Conservation (phyloP, 2,113 vertebrate species). For the Rhinichthys klamathensis region DNA sequence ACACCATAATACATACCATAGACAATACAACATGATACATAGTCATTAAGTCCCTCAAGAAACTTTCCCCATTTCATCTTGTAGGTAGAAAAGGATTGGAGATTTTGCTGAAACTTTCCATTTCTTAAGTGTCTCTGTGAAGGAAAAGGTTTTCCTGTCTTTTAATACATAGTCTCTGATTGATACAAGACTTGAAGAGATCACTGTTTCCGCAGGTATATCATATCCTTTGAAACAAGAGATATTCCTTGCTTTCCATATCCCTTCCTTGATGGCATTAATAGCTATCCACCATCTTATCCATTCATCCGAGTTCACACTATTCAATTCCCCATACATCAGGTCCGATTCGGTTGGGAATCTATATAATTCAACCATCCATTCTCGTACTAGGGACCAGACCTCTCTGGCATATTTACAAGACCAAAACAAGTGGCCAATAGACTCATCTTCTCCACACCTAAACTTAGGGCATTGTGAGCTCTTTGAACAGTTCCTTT, state of each 20-base stretch:
- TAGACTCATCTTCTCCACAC: not conserved
- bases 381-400: not conserved
- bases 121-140: no score
- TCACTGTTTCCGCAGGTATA: not conserved
- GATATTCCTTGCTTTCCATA: not conserved
- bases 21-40: no score
- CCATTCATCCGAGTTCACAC: not conserved
- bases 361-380: not conserved
- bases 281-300: not conserved
- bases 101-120: no score
- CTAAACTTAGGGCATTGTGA: not conserved
- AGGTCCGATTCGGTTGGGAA: not conserved
- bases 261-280: not conserved
- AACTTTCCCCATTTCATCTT: no score
- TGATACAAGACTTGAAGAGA: not conserved
- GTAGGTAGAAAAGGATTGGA: no score
- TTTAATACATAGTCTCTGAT: not conserved
- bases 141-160: not conserved
- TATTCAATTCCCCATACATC: not conserved
- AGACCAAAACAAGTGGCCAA: not conserved
- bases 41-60: no score
- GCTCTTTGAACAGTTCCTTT: not conserved
- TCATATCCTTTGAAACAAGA: not conserved
- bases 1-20: no score
- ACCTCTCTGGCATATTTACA: not conserved